Conservation (phyloP, 2,113 vertebrate genomes). For the Hymenochirus boettgeri region DNA sequence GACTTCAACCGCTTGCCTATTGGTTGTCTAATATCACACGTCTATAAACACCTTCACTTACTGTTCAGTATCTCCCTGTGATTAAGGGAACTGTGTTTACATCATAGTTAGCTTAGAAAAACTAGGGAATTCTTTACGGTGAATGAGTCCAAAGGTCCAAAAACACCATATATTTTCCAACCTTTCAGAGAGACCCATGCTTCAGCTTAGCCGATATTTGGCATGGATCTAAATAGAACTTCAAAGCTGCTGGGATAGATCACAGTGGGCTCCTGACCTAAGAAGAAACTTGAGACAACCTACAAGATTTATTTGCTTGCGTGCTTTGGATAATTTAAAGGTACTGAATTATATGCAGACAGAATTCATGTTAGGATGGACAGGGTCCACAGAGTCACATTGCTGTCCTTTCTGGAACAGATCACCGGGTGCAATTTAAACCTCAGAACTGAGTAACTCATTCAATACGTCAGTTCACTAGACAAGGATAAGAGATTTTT, state of each 20-base stretch:
- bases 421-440: constrained; percentile 10
- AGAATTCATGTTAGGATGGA: constrained; percentile 28
- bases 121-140: constrained; percentile 22
- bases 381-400: constrained; percentile 8
- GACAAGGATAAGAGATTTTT: constrained; percentile 8
- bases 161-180: constrained; percentile 40
- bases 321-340: constrained; percentile 38
- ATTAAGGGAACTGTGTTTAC: constrained; percentile 46
- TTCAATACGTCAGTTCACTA: constrained; percentile 3
- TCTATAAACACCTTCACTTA: neutral
- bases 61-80: constrained; percentile 11
- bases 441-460: neutral
- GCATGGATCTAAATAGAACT: constrained; percentile 59
- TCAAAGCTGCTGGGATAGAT: constrained; percentile 61
- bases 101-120: constrained; percentile 44
- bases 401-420: constrained; percentile 2
- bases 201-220: constrained; percentile 50
- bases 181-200: constrained; percentile 47
- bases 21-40: too few species aligned
- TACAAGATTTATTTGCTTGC: constrained; percentile 33
- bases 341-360: constrained; percentile 34
- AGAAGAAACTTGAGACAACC: constrained; percentile 45
- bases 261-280: constrained; percentile 47
- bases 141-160: constrained; percentile 24
- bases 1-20: too few species aligned